A percentile compares a stretch with the other conserved stretches of the same genome.
phyloP scores from a whole-genome alignment of 2,888 invertebrate species.

The Amphipoea oculea region DNA sequence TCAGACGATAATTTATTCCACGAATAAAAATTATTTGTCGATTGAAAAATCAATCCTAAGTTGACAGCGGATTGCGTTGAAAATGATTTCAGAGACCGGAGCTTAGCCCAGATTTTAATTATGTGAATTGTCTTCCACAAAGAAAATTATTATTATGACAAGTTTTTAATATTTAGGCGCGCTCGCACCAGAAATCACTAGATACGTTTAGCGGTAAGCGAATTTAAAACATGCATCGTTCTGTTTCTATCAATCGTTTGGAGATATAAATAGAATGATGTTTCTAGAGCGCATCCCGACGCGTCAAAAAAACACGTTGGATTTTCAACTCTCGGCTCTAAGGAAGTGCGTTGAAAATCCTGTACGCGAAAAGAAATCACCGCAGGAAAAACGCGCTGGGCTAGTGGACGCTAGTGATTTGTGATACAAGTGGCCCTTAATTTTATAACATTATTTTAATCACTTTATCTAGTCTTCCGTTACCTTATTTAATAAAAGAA shows the following conservation, averaged over 20 bases:
- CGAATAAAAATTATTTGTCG: not conserved
- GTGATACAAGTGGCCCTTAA: not conserved
- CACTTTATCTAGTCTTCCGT: slow-evolving; percentile 43
- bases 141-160: not conserved
- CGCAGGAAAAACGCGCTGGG: no score
- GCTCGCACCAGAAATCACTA: no score
- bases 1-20: not conserved
- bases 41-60: not conserved
- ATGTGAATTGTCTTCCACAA: not conserved
- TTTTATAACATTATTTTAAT: not conserved
- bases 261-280: not conserved
- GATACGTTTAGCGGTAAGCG: not conserved
- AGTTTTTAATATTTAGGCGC: not conserved
- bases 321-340: not conserved
- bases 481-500: slow-evolving; percentile 18
- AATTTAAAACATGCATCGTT: not conserved
- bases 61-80: not conserved
- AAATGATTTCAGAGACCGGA: not conserved
- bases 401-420: not conserved
- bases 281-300: not conserved
- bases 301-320: not conserved
- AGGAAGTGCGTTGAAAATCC: not conserved
- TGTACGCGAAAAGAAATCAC: not conserved
- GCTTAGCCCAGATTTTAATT: not conserved
- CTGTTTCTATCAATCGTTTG: no score